Evolutionary conservation across 2,797 vertebrate species (phyloP).

Genomic region (Sebastes itinus): DNA sequence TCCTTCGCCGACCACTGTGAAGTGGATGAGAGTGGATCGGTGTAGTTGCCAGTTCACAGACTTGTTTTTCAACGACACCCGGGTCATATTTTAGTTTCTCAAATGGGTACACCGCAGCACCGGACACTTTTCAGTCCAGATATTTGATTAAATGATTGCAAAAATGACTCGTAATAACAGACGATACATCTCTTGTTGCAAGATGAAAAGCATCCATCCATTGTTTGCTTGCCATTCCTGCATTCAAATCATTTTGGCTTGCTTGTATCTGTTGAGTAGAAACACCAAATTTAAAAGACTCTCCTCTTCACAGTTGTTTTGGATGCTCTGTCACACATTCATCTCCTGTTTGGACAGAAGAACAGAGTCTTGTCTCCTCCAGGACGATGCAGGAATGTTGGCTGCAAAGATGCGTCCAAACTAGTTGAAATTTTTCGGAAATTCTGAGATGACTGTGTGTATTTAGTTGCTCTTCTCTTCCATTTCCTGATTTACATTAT

Average conservation of each 20-base stretch:
- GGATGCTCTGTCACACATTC: not conserved
- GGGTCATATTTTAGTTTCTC: not conserved
- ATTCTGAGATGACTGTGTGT: not conserved
- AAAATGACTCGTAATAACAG: not conserved
- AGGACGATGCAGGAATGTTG: constrained; percentile 31
- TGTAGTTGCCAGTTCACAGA: constrained; percentile 10
- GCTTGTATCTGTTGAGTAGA: not conserved
- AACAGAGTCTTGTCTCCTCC: constrained; percentile 9
- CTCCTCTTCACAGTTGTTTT: not conserved
- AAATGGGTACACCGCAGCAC: not conserved
- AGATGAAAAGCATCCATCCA: not conserved
- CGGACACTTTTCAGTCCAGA: not conserved
- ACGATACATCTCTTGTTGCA: not conserved
- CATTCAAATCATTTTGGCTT: not conserved
- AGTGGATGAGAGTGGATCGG: constrained; percentile 4
- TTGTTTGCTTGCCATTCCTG: not conserved
- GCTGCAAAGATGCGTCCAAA: not conserved
- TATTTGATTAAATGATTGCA: not conserved
- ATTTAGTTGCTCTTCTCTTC: not conserved
- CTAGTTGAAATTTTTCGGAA: not conserved
- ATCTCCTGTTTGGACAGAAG: not conserved
- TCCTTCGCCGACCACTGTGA: not conserved
- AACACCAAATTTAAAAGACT: not conserved
- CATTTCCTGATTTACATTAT: not conserved
- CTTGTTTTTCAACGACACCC: constrained; percentile 15